Evolutionary conservation across 2,113 vertebrate genomes (phyloP).

Genomic region (Oncorhynchus gorbuscha): DNA sequence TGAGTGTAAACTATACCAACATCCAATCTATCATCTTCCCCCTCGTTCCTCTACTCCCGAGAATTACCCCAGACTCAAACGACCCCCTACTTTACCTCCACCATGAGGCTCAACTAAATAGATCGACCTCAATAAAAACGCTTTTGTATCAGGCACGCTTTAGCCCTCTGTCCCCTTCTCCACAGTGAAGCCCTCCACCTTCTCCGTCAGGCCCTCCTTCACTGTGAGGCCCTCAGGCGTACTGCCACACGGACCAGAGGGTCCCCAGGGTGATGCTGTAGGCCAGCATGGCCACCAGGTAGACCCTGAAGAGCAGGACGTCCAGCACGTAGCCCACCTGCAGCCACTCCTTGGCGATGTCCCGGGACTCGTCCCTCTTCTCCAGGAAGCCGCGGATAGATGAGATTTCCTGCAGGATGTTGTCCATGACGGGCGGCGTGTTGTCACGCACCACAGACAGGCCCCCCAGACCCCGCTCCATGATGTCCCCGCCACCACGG

Average conservation of each 20-base stretch:
- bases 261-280: slow-evolving; percentile 86
- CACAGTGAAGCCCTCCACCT: background rate
- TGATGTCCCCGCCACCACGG: slow-evolving; percentile 64
- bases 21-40: background rate
- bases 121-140: too few relatives aligned
- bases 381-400: slow-evolving; percentile 87
- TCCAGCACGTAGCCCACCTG: slow-evolving; percentile 92
- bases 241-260: slow-evolving; percentile 92
- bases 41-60: background rate
- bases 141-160: too few relatives aligned
- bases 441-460: slow-evolving; percentile 58
- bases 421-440: slow-evolving; percentile 56
- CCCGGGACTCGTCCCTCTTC: slow-evolving; percentile 81
- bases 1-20: too few relatives aligned
- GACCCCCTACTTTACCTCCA: too few relatives aligned
- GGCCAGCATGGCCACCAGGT: slow-evolving; percentile 83
- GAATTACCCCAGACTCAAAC: background rate
- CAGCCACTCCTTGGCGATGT: slow-evolving; percentile 90
- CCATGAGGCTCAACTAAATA: too few relatives aligned
- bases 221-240: slow-evolving; percentile 70
- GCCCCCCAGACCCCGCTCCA: slow-evolving; percentile 30
- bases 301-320: slow-evolving; percentile 87
- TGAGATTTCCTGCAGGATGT: slow-evolving; percentile 82
- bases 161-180: too few relatives aligned
- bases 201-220: too few relatives aligned